Percentiles rank a stretch among this genome's conserved stretches.
Evolutionary conservation across 2,797 vertebrate species (phyloP).

Genomic region (Atherinosoma microstoma): DNA sequence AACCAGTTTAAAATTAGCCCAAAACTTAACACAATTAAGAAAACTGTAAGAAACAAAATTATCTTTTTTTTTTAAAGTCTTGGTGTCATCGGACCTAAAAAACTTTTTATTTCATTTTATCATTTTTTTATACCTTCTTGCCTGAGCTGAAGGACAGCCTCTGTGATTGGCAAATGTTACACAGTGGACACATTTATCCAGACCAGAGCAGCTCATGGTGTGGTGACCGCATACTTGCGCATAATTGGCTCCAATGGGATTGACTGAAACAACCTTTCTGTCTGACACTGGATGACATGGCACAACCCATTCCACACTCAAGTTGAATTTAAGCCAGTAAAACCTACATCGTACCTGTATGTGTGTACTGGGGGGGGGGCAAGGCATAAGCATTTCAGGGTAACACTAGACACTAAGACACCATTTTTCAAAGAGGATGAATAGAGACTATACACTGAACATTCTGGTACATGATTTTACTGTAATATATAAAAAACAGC

Average conservation of each 20-base stretch:
- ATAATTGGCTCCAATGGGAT: conserved; percentile 53
- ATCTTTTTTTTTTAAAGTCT: not conserved
- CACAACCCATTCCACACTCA: conserved; percentile 18
- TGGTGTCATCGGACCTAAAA: not conserved
- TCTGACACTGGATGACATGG: conserved; percentile 52
- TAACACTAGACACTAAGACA: conserved; percentile 5
- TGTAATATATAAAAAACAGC: conserved; percentile 10
- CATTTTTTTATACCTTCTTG: conserved; percentile 4
- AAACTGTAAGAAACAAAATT: not conserved
- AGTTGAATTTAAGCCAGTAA: conserved; percentile 25
- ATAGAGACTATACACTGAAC: conserved; percentile 8
- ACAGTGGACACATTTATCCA: conserved; percentile 20
- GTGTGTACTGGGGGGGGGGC: not conserved
- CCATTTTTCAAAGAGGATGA: conserved; percentile 22
- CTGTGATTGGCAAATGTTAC: conserved; percentile 38
- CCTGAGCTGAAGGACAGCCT: conserved; percentile 40
- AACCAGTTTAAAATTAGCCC: not conserved
- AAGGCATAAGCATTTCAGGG: not conserved
- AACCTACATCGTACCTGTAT: not conserved
- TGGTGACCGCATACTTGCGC: conserved; percentile 22
- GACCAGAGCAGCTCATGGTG: conserved; percentile 29
- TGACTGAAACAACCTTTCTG: conserved; percentile 37
- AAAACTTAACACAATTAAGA: not conserved
- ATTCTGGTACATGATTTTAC: conserved; percentile 13
- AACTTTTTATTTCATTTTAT: not conserved